Percentiles rank a stretch among this genome's conserved stretches.
phyloP scores from a whole-genome alignment of 1,140 invertebrate genomes.

The Leguminivora glycinivorella region DNA sequence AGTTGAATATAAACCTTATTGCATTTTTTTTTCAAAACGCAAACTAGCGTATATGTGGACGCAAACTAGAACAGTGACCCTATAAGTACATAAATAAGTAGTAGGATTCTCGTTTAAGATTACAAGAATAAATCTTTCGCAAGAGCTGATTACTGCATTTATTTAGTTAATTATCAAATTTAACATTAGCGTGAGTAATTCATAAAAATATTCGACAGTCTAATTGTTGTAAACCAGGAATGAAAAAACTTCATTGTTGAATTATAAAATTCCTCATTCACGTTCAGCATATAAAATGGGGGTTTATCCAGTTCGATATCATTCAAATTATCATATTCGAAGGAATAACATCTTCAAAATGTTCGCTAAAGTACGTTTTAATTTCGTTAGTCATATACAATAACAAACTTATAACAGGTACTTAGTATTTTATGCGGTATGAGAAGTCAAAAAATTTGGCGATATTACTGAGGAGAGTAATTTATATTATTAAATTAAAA shows the following conservation, averaged over 20 bases:
- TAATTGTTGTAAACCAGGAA: not conserved
- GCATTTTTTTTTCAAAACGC: too few species aligned
- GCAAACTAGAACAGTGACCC: too few species aligned
- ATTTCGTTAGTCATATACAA: not conserved
- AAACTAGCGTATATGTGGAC: too few species aligned
- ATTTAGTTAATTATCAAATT: not conserved
- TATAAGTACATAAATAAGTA: too few species aligned
- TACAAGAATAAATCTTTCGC: not conserved
- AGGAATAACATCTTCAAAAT: conserved; percentile 32
- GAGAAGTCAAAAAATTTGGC: too few species aligned
- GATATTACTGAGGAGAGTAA: too few species aligned
- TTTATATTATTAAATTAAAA: too few species aligned
- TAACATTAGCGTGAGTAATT: not conserved
- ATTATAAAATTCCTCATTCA: conserved; percentile 35
- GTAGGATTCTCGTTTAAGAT: too few species aligned
- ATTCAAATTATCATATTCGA: conserved; percentile 39
- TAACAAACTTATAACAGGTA: too few species aligned
- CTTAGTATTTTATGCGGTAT: too few species aligned
- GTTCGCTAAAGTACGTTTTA: conserved; percentile 39
- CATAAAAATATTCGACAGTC: not conserved
- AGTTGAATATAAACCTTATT: too few species aligned
- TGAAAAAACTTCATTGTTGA: conserved; percentile 37
- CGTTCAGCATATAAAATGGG: conserved; percentile 39
- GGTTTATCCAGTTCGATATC: conserved; percentile 31
- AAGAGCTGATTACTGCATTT: not conserved